Evolutionary conservation across 2,113 vertebrate species (phyloP).

Genomic region (Limanda limanda): DNA sequence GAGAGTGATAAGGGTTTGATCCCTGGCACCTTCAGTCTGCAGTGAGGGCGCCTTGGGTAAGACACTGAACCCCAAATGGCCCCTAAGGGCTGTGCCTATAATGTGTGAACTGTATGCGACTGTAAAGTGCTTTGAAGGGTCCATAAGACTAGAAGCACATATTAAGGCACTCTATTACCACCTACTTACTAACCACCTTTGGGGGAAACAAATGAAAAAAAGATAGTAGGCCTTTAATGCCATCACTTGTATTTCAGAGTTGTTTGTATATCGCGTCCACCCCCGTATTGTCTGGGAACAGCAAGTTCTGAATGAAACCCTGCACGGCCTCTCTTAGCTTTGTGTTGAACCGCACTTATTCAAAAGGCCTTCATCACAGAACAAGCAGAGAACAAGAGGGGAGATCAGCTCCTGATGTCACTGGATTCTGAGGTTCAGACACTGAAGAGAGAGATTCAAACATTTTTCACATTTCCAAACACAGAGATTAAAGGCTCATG

Average conservation of each 20-base stretch:
- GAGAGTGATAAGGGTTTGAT: not conserved
- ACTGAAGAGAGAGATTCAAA: conserved; percentile 59
- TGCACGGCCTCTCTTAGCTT: conserved; percentile 36
- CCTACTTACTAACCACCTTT: no score
- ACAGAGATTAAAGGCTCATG: conserved; percentile 73
- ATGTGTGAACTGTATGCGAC: not conserved
- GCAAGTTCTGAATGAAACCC: conserved; percentile 53
- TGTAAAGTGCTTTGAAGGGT: no score
- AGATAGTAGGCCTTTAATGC: not conserved
- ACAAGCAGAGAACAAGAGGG: conserved; percentile 28
- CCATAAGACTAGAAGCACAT: no score
- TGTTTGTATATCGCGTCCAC: not conserved
- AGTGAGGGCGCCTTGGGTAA: not conserved
- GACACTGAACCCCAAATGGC: not conserved
- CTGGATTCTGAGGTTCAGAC: conserved; percentile 62
- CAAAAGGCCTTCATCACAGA: conserved; percentile 61
- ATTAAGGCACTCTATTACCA: no score
- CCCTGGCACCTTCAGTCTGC: not conserved
- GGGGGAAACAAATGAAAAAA: no score
- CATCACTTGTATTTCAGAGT: not conserved
- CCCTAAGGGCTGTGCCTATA: not conserved
- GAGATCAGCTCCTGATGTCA: conserved; percentile 61
- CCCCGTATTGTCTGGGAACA: conserved; percentile 18
- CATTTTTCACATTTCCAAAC: conserved; percentile 76
- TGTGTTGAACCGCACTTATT: conserved; percentile 48